phyloP scores from a whole-genome alignment of 2,888 invertebrate genomes.

The Apomyelois bistriatella region DNA sequence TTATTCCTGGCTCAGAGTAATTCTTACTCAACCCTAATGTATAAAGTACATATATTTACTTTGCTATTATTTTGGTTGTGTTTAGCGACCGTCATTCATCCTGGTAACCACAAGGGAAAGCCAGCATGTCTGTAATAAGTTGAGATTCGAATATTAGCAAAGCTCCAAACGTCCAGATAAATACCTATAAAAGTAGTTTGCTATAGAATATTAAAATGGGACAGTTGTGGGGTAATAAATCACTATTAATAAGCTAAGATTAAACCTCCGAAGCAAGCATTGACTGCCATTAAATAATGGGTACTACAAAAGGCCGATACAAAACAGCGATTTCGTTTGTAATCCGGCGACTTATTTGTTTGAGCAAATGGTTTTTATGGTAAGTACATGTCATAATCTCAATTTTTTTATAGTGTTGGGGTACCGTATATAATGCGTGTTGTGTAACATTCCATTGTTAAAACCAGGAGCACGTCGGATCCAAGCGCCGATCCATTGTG shows the following conservation, averaged over 20 bases:
- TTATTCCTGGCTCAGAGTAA: too few species aligned
- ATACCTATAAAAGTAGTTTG: slow-evolving; percentile 14
- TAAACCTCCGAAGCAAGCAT: slow-evolving; percentile 37
- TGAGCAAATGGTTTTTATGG: slow-evolving; percentile 47
- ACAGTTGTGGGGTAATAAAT: slow-evolving; percentile 34
- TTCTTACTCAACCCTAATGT: too few species aligned
- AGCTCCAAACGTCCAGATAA: too few species aligned
- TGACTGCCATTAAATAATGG: slow-evolving; percentile 42
- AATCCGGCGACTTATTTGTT: slow-evolving; percentile 60
- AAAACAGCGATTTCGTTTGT: slow-evolving; percentile 41
- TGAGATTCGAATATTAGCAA: too few species aligned
- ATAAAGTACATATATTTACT: too few species aligned
- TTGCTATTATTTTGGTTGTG: too few species aligned
- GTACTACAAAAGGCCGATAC: slow-evolving; percentile 34
- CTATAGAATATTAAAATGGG: slow-evolving; percentile 9
- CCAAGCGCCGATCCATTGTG: slow-evolving; percentile 51
- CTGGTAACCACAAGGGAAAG: too few species aligned
- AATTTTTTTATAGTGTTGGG: slow-evolving; percentile 44
- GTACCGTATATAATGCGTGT: slow-evolving; percentile 55
- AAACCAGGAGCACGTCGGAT: slow-evolving; percentile 41
- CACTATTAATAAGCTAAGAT: slow-evolving; percentile 32
- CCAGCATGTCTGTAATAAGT: too few species aligned
- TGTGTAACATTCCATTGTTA: slow-evolving; percentile 62
- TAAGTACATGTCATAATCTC: slow-evolving; percentile 49
- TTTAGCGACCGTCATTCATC: too few species aligned